Percentiles rank a stretch among this genome's conserved stretches.
phyloP scores from a whole-genome alignment of 2,888 invertebrate genomes.

The Cremastinae sp. region DNA sequence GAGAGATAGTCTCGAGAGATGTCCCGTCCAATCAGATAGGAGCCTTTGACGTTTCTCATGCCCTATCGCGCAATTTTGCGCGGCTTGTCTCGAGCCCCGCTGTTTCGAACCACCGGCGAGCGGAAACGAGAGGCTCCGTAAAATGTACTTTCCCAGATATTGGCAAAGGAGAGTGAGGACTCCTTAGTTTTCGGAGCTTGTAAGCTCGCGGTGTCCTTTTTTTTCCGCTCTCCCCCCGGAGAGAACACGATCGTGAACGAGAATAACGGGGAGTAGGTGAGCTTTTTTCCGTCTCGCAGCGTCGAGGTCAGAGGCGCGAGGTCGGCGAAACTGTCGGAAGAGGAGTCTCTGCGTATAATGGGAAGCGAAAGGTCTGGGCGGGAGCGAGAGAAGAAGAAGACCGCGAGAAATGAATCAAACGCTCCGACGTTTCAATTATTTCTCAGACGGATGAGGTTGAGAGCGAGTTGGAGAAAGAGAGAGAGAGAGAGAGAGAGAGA shows the following conservation, averaged over 20 bases:
- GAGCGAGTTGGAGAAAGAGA: constrained; percentile 29
- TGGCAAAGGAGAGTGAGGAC: neutral
- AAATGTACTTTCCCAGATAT: neutral
- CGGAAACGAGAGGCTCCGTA: constrained; percentile 1
- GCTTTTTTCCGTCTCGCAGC: constrained; percentile 22
- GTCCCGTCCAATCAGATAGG: constrained; percentile 79
- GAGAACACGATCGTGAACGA: no score
- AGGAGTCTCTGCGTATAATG: constrained; percentile 75
- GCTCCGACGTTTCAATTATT: constrained; percentile 79
- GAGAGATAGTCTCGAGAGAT: constrained; percentile 62
- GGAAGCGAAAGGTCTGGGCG: constrained; percentile 73
- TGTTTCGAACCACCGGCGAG: constrained; percentile 30
- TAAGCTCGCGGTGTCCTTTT: constrained; percentile 2
- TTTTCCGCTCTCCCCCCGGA: no score
- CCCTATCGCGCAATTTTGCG: constrained; percentile 76
- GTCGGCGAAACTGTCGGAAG: constrained; percentile 28
- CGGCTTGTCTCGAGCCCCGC: constrained; percentile 63
- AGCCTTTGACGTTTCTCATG: constrained; percentile 79
- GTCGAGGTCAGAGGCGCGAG: constrained; percentile 12
- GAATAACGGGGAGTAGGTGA: constrained; percentile 23
- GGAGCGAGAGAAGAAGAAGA: constrained; percentile 66
- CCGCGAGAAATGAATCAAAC: constrained; percentile 79
- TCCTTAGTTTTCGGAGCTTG: neutral
- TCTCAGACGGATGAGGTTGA: constrained; percentile 67
- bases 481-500: constrained; percentile 33